Base-by-base conservation (phyloP, 2,888 invertebrate species). In the Tenthredo mesomela region DNA sequence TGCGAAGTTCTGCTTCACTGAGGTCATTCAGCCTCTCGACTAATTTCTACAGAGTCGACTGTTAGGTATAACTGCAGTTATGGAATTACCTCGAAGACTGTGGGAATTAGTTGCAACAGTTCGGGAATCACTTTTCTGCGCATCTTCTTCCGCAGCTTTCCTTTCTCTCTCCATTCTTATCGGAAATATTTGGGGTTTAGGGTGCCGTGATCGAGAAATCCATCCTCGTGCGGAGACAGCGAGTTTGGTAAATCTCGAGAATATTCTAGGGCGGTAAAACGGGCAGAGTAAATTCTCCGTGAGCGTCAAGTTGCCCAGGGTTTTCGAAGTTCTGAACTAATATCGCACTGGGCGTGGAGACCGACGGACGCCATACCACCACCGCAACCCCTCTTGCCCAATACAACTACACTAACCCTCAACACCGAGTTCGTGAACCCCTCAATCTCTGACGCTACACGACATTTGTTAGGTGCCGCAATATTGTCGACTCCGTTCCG, bases 401-500 rank as follows among this genome's bases (percentile, higher is more conserved):
- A 61, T 37, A 61, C 21, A 40, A 21, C 58, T 25, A 50, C 37
- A 15, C 58, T 40, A 58, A 80, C 61, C 61, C 61, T 80, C 80
- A 80, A 61, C 80, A 21, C 37, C 21, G 61, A 80, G 58, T 80
- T 29, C 29, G 58, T 37, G 58, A 80, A 80, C 80, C 80, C 80
- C 80, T 80, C 80, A 80, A 80, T 80, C 80, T 58, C 77, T 33
- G 77, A 80, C 80, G 77, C n/a, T 29, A 50, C 9, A 80, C 37
- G 80, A 80, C 61, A 80, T 80, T 80, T 80, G 80, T 80, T 80
- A 80, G 80, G 21, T 80, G 58, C 37, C 5, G 80, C 80, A 80
- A 80, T 80, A 80, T 80, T 61, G 58, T 80, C 80, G 80, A 61
- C 80, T 80, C 21, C n/a, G 25, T 40, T 40, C 80, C 25, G 40